Evolutionary conservation across 1,140 invertebrate genomes (phyloP).

Genomic region (Acromyrmex charruanus): DNA sequence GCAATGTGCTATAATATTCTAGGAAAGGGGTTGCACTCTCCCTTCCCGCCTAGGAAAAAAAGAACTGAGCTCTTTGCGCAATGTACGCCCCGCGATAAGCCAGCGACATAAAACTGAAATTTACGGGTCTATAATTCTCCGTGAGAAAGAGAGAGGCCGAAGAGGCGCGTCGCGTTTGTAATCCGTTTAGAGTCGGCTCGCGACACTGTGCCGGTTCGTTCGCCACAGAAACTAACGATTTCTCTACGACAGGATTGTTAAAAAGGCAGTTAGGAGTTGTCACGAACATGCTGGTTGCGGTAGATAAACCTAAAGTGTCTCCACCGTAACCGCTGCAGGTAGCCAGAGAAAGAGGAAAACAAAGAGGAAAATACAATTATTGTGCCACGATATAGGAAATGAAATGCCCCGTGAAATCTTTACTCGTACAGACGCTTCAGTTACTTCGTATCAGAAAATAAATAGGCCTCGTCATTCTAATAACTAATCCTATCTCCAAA

Average conservation of each 20-base stretch:
- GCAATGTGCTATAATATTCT: constrained; percentile 5
- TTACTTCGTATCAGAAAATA: not conserved
- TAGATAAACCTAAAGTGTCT: constrained; percentile 1
- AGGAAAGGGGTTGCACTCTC: not conserved
- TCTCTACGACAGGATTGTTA: constrained; percentile 39
- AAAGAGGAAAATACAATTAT: not conserved
- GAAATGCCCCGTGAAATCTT: not conserved
- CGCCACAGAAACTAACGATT: constrained; percentile 46
- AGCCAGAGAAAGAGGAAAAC: not conserved
- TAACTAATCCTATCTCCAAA: constrained; percentile 20
- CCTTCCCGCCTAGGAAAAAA: not conserved
- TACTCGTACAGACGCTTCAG: not conserved
- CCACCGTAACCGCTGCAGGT: not conserved
- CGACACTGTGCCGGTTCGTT: not conserved
- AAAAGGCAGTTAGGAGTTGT: constrained; percentile 52
- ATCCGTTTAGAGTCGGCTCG: constrained; percentile 15
- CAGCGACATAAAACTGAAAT: constrained; percentile 37
- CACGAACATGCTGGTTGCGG: constrained; percentile 46
- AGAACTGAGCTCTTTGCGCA: not conserved
- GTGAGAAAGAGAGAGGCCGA: constrained; percentile 7
- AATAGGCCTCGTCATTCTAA: not conserved
- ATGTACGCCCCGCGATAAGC: constrained; percentile 17
- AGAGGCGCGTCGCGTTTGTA: constrained; percentile 44
- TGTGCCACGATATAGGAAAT: not conserved
- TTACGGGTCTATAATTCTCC: constrained; percentile 47